Conservation (phyloP, 1,140 invertebrate species). For the Glossosoma conforme region DNA sequence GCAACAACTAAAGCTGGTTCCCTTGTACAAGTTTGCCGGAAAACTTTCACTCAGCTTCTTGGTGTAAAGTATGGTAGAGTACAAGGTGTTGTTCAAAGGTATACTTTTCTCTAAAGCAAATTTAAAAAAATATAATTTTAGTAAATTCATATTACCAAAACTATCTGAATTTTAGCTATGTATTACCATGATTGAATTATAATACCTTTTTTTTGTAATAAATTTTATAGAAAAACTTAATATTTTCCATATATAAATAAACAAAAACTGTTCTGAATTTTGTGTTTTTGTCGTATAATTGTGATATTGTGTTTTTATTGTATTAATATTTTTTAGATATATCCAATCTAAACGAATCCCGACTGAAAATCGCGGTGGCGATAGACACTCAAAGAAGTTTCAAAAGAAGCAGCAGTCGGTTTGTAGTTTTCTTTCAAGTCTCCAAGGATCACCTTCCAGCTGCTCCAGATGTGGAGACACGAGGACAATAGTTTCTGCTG, state of each 20-base stretch:
- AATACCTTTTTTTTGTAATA: too few relatives aligned
- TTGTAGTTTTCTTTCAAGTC: slow-evolving; percentile 6
- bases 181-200: too few relatives aligned
- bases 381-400: slow-evolving; percentile 21
- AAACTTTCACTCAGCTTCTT: slow-evolving; percentile 10
- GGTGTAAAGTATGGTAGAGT: slow-evolving; percentile 16
- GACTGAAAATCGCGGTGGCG: slow-evolving; percentile 17
- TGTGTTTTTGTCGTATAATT: neutral
- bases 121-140: too few relatives aligned
- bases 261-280: too few relatives aligned
- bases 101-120: too few relatives aligned
- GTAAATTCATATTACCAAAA: too few relatives aligned
- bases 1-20: neutral
- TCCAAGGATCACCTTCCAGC: slow-evolving; percentile 1
- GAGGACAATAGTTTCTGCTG: slow-evolving; percentile 6
- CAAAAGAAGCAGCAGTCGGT: slow-evolving; percentile 15
- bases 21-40: slow-evolving; percentile 11
- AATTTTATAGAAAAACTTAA: too few relatives aligned
- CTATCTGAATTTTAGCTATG: too few relatives aligned
- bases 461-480: slow-evolving; percentile 8
- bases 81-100: slow-evolving; percentile 18
- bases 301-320: neutral
- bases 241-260: too few relatives aligned
- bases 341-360: slow-evolving; percentile 16
- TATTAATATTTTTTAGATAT: slow-evolving; percentile 11